Base-by-base conservation (phyloP, 2,113 vertebrate genomes). In the Phodopus roborovskii region DNA sequence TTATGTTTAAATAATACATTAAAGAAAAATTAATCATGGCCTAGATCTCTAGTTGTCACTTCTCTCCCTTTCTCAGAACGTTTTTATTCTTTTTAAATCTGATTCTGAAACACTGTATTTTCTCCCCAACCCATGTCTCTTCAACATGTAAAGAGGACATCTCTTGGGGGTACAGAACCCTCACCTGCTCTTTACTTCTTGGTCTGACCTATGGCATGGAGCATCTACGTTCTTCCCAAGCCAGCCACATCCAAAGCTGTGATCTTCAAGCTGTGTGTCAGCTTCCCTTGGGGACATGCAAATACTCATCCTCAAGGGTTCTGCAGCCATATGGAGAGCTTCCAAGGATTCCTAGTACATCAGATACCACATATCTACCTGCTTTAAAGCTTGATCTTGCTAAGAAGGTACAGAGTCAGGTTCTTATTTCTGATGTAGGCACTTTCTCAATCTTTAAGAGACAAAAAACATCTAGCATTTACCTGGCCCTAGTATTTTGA, bases 21-120 rank as follows among this genome's bases (percentile, higher is more conserved):
- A 22, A 93, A 66, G 82, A 94, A 95, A 95, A 84, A 30, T 53
- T 70, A 74, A 58, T 77, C n/a, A 30, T 4, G 94, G 48, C 28
- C 60, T 86, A 77, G 26, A 56, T 79, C 86, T 91, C 16, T 70
- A 75, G 64, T 68, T 88, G 48, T 70, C n/a, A 66, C 53, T 92
- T 94, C 86, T 36, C 7, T 89, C 3, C 7, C 22, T 64, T 96
- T 91, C 39, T 79, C 50, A 62, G 74, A 75, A 17, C 3, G 16
- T 39, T 83, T 82, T 42, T 42, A 3, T 20, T 70, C 22, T 66
- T n/a, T n/a, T n/a, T 50, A 19, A 36, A 16, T 81, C 84, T 30
- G 91, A 28, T 74, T 89, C 78, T 73, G 36, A 93, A 84, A 66
- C 45, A 60, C 28, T 2, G 5, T 11, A 64, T 17, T 45, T 70